Evolutionary conservation across 1,140 invertebrate species (phyloP), one percentile per base, ranked within the genome.

Genomic region (Tetramorium simillimum): DNA sequence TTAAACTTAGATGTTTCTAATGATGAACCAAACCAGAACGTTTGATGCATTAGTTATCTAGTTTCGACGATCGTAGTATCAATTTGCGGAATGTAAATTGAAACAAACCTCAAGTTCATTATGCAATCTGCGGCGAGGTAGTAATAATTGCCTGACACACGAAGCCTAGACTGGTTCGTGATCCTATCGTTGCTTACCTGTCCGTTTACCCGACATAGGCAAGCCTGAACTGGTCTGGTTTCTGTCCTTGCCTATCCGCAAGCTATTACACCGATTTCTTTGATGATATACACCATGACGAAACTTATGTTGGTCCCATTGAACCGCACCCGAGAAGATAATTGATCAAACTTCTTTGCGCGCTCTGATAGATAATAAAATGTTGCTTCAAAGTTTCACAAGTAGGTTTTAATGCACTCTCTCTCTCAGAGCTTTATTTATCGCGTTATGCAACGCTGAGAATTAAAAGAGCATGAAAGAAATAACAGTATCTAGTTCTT

Each of bases 111-210:
- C 24, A 43, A 81, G 9, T 37, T 70, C 18, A 24, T 82, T 82
- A 28, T 53, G n/a, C 69, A 84, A 84, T 60, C 14, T 37, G 53
- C 28, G 37, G 24, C 21, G 43, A 6, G 33, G 16, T 33, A n/a
- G 24, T 43, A 58, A 81, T 43, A 43, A 60, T 40, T 60, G 18
- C 37, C 14, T 16, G 53, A 72, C 65, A 46, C 28, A 24, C 28
- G 18, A 21, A 49, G 14, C 12, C 69, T 73, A 24, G 10, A 46
- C 21, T 72, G 40, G 18, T 73, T 82, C n/a, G 53, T 40, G 78
- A 82, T 82, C 18, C 53, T 58, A 82, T 82, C 69, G 53, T 75
- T 70, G 37, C 37, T 21, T 84, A 60, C 14, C 14, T 33, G 53
- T 24, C 58, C 46, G 40, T 62, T 60, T 73, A 33, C 3, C 51